phyloP scores from a whole-genome alignment of 2,113 vertebrate genomes.

The Cyphomyrus plagiostoma region DNA sequence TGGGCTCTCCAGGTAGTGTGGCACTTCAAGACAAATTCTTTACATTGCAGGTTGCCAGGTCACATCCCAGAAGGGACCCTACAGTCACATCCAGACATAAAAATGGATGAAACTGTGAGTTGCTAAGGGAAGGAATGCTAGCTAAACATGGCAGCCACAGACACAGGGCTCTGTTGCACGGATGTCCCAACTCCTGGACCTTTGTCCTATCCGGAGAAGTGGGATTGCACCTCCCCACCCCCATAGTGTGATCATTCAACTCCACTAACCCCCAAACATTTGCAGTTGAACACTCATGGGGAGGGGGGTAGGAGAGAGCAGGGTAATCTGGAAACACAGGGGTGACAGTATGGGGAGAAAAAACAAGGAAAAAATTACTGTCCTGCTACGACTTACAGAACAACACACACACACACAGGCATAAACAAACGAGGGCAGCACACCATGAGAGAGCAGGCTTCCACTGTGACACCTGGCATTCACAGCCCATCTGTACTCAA shows the following conservation, averaged over 20 bases:
- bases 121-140: not conserved
- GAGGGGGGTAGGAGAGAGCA: not conserved
- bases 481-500: not conserved
- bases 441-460: not conserved
- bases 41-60: not conserved
- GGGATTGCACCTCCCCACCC: not conserved
- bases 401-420: not conserved
- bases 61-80: not conserved
- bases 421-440: not conserved
- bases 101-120: not conserved
- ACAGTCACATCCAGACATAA: not conserved
- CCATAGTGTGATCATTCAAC: not conserved
- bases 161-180: not conserved
- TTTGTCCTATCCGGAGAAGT: not conserved
- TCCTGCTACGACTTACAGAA: not conserved
- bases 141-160: not conserved
- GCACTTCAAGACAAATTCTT: not conserved
- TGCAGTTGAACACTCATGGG: not conserved
- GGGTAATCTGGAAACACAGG: not conserved
- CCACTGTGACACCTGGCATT: not conserved
- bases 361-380: not conserved
- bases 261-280: not conserved
- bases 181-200: not conserved
- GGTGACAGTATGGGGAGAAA: not conserved
- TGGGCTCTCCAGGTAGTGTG: not conserved